Base-by-base conservation (phyloP, 2,113 vertebrate genomes). In the Regulus satrapa region DNA sequence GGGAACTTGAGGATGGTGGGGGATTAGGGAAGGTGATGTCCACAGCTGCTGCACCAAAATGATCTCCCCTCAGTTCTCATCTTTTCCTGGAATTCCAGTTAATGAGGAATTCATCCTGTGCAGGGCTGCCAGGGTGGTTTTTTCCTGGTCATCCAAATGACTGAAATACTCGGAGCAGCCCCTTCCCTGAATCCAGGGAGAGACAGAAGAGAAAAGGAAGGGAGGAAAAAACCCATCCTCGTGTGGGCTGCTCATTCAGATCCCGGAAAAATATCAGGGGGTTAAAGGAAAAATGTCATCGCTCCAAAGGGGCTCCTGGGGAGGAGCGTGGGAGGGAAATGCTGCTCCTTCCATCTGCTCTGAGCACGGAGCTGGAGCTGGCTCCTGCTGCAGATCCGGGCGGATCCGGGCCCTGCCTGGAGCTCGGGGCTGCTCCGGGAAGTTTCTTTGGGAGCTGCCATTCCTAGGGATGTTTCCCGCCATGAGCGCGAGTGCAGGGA, bases 401-500 rank as follows among this genome's bases (percentile, higher is more conserved):
- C 2, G 38, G 46, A 48, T 71, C 59, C 34, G 0, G 5, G 32
- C 34, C 56, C 52, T 1, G 9, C 29, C 43, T 2, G 32, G n/a
- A 34, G 61, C 78, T 76, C 17, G 2, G 15, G 36, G 45, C 6
- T 12, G 56, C 77, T 66, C 78, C 5, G 40, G 67, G 56, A 59
- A 62, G 31, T 32, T 72, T 31, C 62, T 69, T 10, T 9, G 56
- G 85, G 84, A 63, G 18, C 9, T 24, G 18, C 51, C 10, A 7
- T 9, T 49, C 43, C 34, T 1, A 46, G 34, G 28, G 74, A 36
- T 19, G 41, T 5, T 68, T 43, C 23, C 62, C 43, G 45, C 29
- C 58, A 2, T 0, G 7, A 10, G 31, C 32, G 3, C 0, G 7
- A 10, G 31, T 2, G 16, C 48, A 59, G 43, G 40, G 74, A 54